Base-by-base conservation (phyloP, 2,113 vertebrate species). In the Climacteris rufus region DNA sequence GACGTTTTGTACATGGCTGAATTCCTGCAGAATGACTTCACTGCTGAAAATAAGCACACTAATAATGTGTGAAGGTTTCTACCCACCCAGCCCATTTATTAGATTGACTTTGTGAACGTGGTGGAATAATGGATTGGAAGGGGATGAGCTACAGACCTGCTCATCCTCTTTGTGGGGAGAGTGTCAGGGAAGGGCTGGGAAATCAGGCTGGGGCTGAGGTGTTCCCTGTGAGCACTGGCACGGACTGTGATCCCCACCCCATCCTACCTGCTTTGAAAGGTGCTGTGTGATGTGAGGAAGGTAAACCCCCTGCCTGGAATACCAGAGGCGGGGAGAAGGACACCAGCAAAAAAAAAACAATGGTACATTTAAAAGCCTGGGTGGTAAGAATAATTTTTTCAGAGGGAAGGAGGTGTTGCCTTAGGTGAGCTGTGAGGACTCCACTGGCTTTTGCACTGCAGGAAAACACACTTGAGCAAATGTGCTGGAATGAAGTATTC, bases 391-490 rank as follows among this genome's bases (percentile, higher is more conserved):
- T 33, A 39, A 15, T 4, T 22, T 83, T 83, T 85, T 79, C 15
- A 11, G 69, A 71, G 57, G 35, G 66, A 74, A 81, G 30, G 22
- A 54, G 59, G n/a, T 59, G 28, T 44, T 94, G 60, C 53, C 39
- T 86, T 59, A 45, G 13, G 37, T 76, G 24, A 74, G 27, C 79
- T 47, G 13, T 1, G 6, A 75, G 63, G 33, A 42, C 23, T 87
- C n/a, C 30, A 2, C 6, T 44, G 81, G 35, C 22, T 93, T 92
- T 71, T 86, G 44, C 68, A 10, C 1, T 59, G 71, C 60, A 75
- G 84, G 56, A 66, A 83, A 93, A 74, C 40, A n/a, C 63, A 49
- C 64, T 83, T 63, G 82, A 95, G 71, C 49, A 90, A 97, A 93
- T 75, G 79, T 83, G 71, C 88, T 88, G 85, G 47, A 68, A 57